Evolutionary conservation across 2,888 invertebrate species (phyloP).

Genomic region (Anagyrus pseudococci): DNA sequence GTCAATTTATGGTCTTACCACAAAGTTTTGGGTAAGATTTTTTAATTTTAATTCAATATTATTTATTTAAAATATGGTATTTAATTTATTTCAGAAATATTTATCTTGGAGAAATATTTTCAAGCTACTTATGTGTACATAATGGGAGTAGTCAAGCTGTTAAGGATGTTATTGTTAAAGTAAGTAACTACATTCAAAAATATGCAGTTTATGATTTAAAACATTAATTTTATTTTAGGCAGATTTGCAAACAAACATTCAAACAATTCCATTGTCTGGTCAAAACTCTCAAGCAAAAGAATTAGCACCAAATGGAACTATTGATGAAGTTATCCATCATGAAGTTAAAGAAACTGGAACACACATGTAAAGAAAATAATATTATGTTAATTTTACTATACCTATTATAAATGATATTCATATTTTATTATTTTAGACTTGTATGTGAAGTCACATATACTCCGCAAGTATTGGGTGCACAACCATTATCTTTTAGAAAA

Average conservation of each 20-base stretch:
- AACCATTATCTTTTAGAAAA: constrained; percentile 87
- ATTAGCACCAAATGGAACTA: constrained; percentile 79
- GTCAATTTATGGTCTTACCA: constrained; percentile 90
- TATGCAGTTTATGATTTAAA: constrained; percentile 4
- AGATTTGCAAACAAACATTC: constrained; percentile 91
- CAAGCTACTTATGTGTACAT: constrained; percentile 96
- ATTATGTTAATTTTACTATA: neutral
- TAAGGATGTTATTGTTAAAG: constrained; percentile 83
- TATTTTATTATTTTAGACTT: constrained; percentile 67
- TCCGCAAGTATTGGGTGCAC: constrained; percentile 66
- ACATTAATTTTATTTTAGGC: constrained; percentile 66
- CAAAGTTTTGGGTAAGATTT: constrained; percentile 97
- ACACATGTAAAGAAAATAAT: constrained; percentile 75
- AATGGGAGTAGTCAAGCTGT: constrained; percentile 90
- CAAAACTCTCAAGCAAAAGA: constrained; percentile 67
- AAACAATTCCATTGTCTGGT: constrained; percentile 82
- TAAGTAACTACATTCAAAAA: constrained; percentile 52
- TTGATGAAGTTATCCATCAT: constrained; percentile 96
- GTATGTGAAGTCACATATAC: constrained; percentile 96
- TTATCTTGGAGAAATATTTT: constrained; percentile 97
- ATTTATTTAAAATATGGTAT: constrained; percentile 5
- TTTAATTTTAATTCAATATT: constrained; percentile 8
- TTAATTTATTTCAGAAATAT: constrained; percentile 72
- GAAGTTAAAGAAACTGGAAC: constrained; percentile 99
- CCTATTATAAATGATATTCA: neutral